Evolutionary conservation across 2,797 vertebrate genomes (phyloP).

Genomic region (Limnodromus scolopaceus): DNA sequence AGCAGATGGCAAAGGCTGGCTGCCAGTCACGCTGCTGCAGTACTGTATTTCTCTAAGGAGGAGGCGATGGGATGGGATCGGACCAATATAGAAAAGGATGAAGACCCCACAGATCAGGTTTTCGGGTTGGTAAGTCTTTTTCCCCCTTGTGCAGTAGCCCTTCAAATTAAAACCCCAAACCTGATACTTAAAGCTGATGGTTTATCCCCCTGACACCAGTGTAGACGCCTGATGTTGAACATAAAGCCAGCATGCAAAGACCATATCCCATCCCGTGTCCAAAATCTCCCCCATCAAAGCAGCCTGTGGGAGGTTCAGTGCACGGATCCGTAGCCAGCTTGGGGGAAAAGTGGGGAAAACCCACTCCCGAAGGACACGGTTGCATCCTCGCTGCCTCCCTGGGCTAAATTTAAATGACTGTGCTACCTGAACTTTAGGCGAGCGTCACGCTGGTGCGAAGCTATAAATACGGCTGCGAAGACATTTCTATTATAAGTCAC

Average conservation of each 20-base stretch:
- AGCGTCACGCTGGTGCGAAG: neutral
- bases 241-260: neutral
- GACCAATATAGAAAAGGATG: fast-evolving
- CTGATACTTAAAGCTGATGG: neutral
- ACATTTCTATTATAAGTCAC: slow-evolving; percentile 62
- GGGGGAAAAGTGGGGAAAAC: neutral
- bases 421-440: slow-evolving; percentile 21
- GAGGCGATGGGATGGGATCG: neutral
- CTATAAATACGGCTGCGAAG: slow-evolving; percentile 48
- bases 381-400: neutral
- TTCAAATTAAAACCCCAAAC: neutral
- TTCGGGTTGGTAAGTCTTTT: neutral
- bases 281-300: neutral
- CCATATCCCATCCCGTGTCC: fast-evolving
- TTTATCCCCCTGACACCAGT: fast-evolving
- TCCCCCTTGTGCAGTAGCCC: neutral
- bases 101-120: too few species aligned
- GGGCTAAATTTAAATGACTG: slow-evolving; percentile 19
- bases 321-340: fast-evolving
- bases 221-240: neutral
- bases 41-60: neutral
- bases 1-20: slow-evolving; percentile 71
- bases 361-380: neutral
- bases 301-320: fast-evolving
- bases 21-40: neutral